phyloP scores from a whole-genome alignment of 2,888 invertebrate genomes.

The Chalcosyrphus nemorum region DNA sequence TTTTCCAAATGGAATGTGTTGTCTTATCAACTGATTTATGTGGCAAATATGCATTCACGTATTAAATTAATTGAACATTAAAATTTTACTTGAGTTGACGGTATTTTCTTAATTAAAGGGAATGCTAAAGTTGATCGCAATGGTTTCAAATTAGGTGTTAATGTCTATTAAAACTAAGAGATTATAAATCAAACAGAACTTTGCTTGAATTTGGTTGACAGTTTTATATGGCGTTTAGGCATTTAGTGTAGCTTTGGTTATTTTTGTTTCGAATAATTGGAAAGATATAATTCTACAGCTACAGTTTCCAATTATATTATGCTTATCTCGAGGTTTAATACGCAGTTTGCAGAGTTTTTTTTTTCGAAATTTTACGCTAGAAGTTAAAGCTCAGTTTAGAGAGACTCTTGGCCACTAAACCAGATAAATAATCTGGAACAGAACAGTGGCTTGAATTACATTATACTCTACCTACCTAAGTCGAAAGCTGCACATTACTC shows the following conservation, averaged over 20 bases:
- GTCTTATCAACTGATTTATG: not conserved
- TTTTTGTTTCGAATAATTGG: no score
- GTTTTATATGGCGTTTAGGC: not conserved
- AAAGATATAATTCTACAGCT: no score
- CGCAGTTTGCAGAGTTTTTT: no score
- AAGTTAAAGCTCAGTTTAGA: no score
- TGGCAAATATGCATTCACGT: not conserved
- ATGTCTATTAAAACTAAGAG: not conserved
- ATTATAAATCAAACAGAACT: not conserved
- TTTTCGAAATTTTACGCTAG: no score
- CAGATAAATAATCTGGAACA: no score
- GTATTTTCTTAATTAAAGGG: not conserved
- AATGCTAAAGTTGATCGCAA: not conserved
- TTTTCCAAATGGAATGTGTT: not conserved
- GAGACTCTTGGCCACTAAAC: no score
- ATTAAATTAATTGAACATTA: not conserved
- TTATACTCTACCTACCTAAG: no score
- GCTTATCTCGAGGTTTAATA: no score
- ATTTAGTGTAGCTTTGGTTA: not conserved
- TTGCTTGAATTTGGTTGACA: not conserved
- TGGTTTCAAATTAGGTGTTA: not conserved
- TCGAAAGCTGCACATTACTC: no score
- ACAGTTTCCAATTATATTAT: no score
- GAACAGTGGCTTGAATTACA: no score
- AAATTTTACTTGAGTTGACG: not conserved